Base-by-base conservation (phyloP, 2,113 vertebrate species). In the Microcebus jonahi region DNA sequence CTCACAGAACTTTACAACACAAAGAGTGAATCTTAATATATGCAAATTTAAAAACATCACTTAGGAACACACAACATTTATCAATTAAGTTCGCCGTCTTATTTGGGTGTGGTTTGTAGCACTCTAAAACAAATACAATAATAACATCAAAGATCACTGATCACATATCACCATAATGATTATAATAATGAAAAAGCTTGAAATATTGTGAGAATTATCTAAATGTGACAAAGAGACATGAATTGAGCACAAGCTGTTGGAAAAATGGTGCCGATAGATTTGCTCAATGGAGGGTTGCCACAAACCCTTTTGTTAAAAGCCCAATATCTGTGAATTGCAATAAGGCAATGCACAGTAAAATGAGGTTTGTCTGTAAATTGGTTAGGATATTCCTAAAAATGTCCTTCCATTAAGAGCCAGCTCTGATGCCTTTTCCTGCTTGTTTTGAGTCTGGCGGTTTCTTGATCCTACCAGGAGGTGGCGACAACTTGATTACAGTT, bases 381-480 rank as follows among this genome's bases (percentile, higher is more conserved):
- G 42, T 23, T 67, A 31, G 59, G 14, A 1, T 11, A 45, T 25
- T 68, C n/a, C n/a, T 70, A 29, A 68, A 48, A 80, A 34, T 12
- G 36, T 18, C 25, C 31, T 39, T 63, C 11, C 18, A 4, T 6
- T 17, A 5, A 9, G 31, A 68, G n/a, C 23, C 88, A 3, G 12
- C 39, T 55, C 29, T 36, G 39, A n/a, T 2, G 10, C 27, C 21
- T 10, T 13, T 29, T 27, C 39, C 23, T 48, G 13, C 55, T n/a
- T 8, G 10, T 50, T n/a, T 88, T 65, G 61, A 50, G 57, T 48
- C 61, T 45, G 87, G 50, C 12, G 25, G 75, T 93, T n/a, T 68
- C 94, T 75, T 9, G 57, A 76, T 92, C 8, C 50, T 36, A 45
- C 87, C 92, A 84, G 75, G 45, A 95, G 95, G 96, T 95, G 97